Conservation (phyloP, 2,797 vertebrate genomes). For the Echiichthys vipera region DNA sequence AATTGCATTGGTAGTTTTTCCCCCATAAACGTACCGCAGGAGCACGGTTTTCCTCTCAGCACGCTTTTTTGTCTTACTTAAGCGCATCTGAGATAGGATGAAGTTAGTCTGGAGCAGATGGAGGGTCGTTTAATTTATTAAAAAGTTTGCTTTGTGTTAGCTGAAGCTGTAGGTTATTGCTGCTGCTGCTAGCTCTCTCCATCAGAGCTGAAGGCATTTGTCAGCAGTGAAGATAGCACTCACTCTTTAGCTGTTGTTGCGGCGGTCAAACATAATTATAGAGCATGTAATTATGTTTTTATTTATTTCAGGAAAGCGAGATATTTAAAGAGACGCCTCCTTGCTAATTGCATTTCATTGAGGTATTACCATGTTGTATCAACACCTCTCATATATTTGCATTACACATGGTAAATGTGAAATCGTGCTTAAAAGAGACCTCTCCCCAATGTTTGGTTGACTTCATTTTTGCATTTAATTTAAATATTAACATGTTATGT, state of each 20-base stretch:
- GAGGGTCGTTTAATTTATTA: background rate
- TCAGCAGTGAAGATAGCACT: conserved; percentile 33
- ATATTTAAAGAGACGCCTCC: too few species aligned
- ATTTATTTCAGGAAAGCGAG: too few species aligned
- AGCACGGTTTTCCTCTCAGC: accelerated
- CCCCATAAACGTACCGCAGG: accelerated
- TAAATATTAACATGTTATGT: too few species aligned
- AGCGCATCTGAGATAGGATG: background rate
- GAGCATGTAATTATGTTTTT: background rate
- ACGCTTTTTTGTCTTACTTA: background rate
- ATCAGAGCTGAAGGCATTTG: conserved; percentile 51
- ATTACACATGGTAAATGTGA: too few species aligned
- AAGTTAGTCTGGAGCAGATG: background rate
- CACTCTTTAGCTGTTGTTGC: conserved; percentile 35
- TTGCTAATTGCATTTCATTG: too few species aligned
- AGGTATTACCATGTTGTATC: too few species aligned
- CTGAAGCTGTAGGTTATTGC: conserved; percentile 39
- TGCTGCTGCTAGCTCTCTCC: conserved; percentile 55
- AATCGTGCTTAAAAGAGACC: too few species aligned
- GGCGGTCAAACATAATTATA: background rate
- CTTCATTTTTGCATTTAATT: too few species aligned
- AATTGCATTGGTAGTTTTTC: conserved; percentile 45
- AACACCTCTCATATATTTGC: too few species aligned
- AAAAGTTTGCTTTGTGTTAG: conserved; percentile 60
- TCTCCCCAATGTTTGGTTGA: too few species aligned